phyloP scores from a whole-genome alignment of 1,140 invertebrate species.

The Monomorium pharaonis region DNA sequence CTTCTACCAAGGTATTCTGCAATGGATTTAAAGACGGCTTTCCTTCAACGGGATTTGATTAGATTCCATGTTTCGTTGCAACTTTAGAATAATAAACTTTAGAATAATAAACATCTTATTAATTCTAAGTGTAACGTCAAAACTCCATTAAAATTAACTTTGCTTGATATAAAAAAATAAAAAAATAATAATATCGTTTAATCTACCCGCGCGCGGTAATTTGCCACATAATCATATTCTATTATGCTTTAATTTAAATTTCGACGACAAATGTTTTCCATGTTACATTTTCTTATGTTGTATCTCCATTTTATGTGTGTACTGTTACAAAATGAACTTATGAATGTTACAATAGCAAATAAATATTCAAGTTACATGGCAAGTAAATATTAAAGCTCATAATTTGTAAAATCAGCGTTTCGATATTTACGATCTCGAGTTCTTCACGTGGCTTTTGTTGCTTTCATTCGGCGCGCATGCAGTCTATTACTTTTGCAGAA shows the following conservation, averaged over 20 bases:
- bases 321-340: not conserved
- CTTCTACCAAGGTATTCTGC: not conserved
- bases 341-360: not conserved
- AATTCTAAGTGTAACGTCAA: not conserved
- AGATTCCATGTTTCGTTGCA: slow-evolving; percentile 1
- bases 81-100: slow-evolving; percentile 39
- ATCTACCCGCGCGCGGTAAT: not conserved
- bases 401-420: not conserved
- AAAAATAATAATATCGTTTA: not conserved
- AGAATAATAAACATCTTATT: not conserved
- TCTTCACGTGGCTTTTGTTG: not conserved
- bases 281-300: not conserved
- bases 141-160: not conserved
- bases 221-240: not conserved
- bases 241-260: not conserved
- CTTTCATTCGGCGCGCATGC: not conserved
- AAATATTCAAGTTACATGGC: too few relatives aligned
- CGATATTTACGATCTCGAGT: not conserved
- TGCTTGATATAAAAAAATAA: not conserved
- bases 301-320: not conserved
- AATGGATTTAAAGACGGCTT: not conserved
- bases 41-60: slow-evolving; percentile 19
- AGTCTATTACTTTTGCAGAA: not conserved
- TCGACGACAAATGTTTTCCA: not conserved
- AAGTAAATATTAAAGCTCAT: not conserved